These are phyloP conservation scores for Nyleta sp. DNA, from an alignment of 2,888 invertebrate species.

Conservation along the genomic window DNA sequence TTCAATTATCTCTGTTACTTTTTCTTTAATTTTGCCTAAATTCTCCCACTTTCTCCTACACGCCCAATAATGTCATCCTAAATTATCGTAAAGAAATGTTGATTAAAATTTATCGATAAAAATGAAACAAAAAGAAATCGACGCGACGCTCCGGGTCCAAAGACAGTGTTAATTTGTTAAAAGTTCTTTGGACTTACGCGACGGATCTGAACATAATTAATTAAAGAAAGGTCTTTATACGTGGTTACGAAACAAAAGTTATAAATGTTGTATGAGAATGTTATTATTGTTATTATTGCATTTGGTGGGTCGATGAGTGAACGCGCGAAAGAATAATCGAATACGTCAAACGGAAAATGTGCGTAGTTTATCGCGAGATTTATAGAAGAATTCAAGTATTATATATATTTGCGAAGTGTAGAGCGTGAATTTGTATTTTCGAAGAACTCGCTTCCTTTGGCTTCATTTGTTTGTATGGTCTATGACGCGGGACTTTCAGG, in stretches of 20 bases:
- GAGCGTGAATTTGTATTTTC: slow-evolving; percentile 54
- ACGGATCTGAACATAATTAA: slow-evolving; percentile 56
- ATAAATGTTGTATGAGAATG: slow-evolving; percentile 78
- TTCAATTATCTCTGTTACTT: too few species aligned
- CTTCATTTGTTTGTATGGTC: slow-evolving; percentile 22
- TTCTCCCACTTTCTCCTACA: too few species aligned
- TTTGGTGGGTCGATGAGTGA: slow-evolving; percentile 64
- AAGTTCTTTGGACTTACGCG: slow-evolving; percentile 78
- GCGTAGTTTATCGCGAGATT: slow-evolving; percentile 53
- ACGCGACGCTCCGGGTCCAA: slow-evolving; percentile 69
- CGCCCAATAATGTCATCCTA: too few species aligned
- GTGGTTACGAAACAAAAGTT: slow-evolving; percentile 72
- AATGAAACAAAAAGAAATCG: too few species aligned
- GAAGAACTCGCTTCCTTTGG: slow-evolving; percentile 33
- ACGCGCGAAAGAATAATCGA: slow-evolving; percentile 38
- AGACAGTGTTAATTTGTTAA: slow-evolving; percentile 81
- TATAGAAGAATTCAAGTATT: slow-evolving; percentile 40
- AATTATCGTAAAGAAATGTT: too few species aligned
- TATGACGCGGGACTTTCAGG: slow-evolving; percentile 4
- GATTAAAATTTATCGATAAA: too few species aligned
- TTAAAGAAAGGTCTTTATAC: slow-evolving; percentile 67
- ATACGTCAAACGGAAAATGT: slow-evolving; percentile 39
- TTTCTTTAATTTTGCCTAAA: too few species aligned
- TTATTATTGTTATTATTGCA: slow-evolving; percentile 76
- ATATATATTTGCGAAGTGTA: slow-evolving; percentile 38